Percentiles rank a stretch among this genome's conserved stretches.
These are phyloP conservation scores for Mus spretus DNA, from an alignment of 2,797 vertebrate species.

Conservation along the genomic window DNA sequence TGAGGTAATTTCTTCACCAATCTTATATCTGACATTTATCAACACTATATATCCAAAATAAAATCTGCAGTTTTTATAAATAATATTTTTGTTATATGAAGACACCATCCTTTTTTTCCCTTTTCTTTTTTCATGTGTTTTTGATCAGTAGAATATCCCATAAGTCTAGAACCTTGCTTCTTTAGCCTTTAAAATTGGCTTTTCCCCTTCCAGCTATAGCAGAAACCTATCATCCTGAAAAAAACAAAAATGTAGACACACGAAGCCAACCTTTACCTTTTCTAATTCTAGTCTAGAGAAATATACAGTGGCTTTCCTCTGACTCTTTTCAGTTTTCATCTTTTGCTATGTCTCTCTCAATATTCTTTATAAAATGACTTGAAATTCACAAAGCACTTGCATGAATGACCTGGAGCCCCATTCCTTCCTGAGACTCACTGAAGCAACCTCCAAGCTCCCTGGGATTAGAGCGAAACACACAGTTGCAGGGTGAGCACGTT, in stretches of 20 bases:
- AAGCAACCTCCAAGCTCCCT: background rate
- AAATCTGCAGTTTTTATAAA: background rate
- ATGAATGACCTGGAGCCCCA: background rate
- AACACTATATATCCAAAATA: background rate
- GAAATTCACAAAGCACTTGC: constrained; percentile 1
- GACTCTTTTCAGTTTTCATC: constrained; percentile 43
- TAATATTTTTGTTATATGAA: background rate
- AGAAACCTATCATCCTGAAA: constrained; percentile 55
- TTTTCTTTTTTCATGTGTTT: background rate
- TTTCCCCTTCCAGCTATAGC: constrained; percentile 2
- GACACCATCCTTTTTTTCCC: background rate
- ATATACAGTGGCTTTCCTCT: background rate
- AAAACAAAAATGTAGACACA: constrained; percentile 55
- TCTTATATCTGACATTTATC: background rate
- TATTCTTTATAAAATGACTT: constrained; percentile 50
- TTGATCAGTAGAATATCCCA: background rate
- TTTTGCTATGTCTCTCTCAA: constrained; percentile 36
- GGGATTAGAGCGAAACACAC: background rate
- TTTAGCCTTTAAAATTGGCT: constrained; percentile 40
- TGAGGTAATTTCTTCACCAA: background rate
- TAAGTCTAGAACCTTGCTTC: constrained; percentile 26
- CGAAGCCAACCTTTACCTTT: constrained; percentile 43
- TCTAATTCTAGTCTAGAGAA: constrained; percentile 48
- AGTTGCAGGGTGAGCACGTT: background rate
- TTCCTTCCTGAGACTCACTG: background rate